Base-by-base conservation (phyloP, 2,113 vertebrate genomes). In the Pelobates fuscus region DNA sequence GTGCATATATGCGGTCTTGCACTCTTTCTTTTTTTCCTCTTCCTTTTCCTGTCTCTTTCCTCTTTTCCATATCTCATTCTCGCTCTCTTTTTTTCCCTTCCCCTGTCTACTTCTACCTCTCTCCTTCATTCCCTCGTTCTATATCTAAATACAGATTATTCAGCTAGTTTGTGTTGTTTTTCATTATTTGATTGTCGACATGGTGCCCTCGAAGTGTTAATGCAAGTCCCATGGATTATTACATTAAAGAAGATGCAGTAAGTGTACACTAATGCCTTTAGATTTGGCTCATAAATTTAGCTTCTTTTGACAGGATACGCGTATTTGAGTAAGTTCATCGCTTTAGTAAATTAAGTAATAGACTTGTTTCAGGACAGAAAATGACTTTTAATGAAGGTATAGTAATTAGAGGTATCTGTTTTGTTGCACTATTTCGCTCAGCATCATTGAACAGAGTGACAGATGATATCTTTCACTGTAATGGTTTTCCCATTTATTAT, bases 331-430 rank as follows among this genome's bases (percentile, higher is more conserved):
- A 73, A 73, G 60, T 65, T 65, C 37, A 27, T 65, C 24, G 71
- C 62, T 61, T 73, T 73, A 73, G 71, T 73, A 73, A 73, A 73
- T 73, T 65, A 73, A 73, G 61, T 46, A 65, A 55, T 64, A 73
- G 71, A 73, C 61, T 65, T 73, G 46, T 65, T 64, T 55, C 61
- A 37, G 60, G 12, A 73, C 46, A 43, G 61, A 54, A 65, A 73
- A 73, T 71, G 26, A 71, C 69, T 71, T 71, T 71, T 71, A 71
- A 71, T 71, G 69, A 71, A 54, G 60, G 58, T 61, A 46, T 41
- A 49, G 69, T 71, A 71, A 71, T 71, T 71, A 71, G 69, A 71
- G 69, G 69, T 71, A 71, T 71, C 58, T 71, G 69, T 71, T 71
- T 71, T 62, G 57, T 25, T 61, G 46, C 69, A 30, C 41, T 17